A percentile compares a stretch with the other conserved stretches of the same genome.
Evolutionary conservation across 2,888 invertebrate genomes (phyloP).

Genomic region (Gortyna flavago): DNA sequence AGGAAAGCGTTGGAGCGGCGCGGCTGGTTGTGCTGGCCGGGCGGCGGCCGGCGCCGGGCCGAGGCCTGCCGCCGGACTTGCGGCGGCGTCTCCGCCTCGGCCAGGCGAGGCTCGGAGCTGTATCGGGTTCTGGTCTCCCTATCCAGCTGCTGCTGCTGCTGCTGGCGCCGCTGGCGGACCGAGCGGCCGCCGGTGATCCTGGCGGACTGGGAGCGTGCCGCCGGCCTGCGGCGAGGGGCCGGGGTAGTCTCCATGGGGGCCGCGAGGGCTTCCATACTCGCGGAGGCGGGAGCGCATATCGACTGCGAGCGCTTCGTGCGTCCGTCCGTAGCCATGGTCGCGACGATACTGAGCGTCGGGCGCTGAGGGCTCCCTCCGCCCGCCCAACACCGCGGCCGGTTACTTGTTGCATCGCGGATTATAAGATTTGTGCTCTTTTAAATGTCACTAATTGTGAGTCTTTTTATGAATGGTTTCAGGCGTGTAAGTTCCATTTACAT

Average conservation of each 20-base stretch:
- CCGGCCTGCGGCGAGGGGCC: conserved; percentile 91
- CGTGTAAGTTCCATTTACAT: not conserved
- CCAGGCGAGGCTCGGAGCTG: conserved; percentile 92
- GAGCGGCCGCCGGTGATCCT: conserved; percentile 92
- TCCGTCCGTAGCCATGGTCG: conserved; percentile 91
- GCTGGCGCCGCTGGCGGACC: conserved; percentile 85
- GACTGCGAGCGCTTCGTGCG: conserved; percentile 93
- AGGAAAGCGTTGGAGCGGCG: conserved; percentile 93
- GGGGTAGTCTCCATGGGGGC: conserved; percentile 89
- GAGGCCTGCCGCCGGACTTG: conserved; percentile 91
- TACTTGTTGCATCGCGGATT: conserved; percentile 86
- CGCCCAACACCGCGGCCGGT: conserved; percentile 72
- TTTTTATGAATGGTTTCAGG: conserved; percentile 67
- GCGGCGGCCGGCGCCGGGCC: conserved; percentile 88
- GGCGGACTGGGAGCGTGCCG: conserved; percentile 94
- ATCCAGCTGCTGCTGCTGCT: conserved; percentile 86
- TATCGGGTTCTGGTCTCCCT: conserved; percentile 90
- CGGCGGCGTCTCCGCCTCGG: conserved; percentile 92
- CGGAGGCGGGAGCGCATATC: conserved; percentile 93
- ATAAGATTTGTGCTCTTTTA: conserved; percentile 79
- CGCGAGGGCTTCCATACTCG: conserved; percentile 92
- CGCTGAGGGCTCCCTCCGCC: conserved; percentile 55
- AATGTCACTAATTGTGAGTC: conserved; percentile 78
- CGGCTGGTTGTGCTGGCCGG: conserved; percentile 86
- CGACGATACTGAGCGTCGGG: conserved; percentile 83